Evolutionary conservation across 2,888 invertebrate species (phyloP).

Genomic region (Pteria penguin): DNA sequence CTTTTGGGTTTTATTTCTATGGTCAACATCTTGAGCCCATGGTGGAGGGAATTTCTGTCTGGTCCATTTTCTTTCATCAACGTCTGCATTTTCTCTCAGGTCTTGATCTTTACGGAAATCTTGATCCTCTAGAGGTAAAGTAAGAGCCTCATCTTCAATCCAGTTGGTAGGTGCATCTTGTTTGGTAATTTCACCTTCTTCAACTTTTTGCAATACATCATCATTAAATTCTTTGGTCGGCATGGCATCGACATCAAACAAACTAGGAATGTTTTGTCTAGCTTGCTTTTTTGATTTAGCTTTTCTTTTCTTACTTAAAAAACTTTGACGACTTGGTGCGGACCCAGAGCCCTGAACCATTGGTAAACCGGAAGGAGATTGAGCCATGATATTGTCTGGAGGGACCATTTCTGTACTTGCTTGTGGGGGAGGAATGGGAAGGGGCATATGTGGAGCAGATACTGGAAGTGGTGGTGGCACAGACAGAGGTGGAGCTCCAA

Average conservation of each 20-base stretch:
- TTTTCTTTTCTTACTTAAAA: neutral
- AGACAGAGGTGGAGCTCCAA: neutral
- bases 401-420: slow-evolving; percentile 1
- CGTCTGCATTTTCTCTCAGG: slow-evolving; percentile 28
- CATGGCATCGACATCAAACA: slow-evolving; percentile 25
- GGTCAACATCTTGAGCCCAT: slow-evolving; percentile 52
- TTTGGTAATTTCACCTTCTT: slow-evolving; percentile 24
- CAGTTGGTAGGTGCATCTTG: neutral
- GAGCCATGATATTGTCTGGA: slow-evolving; percentile 7
- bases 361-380: slow-evolving; percentile 19
- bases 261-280: slow-evolving; percentile 19
- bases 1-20: slow-evolving; percentile 34
- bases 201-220: neutral
- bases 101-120: slow-evolving; percentile 38
- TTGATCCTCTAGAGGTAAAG: slow-evolving; percentile 31
- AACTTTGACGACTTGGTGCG: slow-evolving; percentile 3
- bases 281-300: neutral
- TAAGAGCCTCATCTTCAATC: slow-evolving; percentile 20
- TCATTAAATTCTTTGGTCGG: slow-evolving; percentile 11
- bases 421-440: slow-evolving; percentile 12
- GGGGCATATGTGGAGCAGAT: slow-evolving; percentile 12
- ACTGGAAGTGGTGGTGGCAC: slow-evolving; percentile 18
- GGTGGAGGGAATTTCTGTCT: slow-evolving; percentile 26
- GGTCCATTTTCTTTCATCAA: slow-evolving; percentile 17
- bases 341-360: neutral